These are phyloP conservation scores for Aricia artaxerxes DNA, from an alignment of 2,888 invertebrate genomes.

Conservation along the genomic window DNA sequence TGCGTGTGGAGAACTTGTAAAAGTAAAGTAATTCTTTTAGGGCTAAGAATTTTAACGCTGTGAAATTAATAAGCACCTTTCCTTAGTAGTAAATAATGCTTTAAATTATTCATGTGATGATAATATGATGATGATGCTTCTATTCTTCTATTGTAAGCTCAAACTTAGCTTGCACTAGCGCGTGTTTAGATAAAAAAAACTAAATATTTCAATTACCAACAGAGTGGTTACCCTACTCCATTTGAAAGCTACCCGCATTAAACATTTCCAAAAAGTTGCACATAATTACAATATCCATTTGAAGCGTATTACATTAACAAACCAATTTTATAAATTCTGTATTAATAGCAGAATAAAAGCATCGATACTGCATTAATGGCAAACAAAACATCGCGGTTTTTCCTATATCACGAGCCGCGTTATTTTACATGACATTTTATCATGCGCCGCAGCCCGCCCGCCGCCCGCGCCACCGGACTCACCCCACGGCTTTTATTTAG, in stretches of 20 bases:
- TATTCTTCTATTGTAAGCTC: too few relatives aligned
- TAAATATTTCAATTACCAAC: not conserved
- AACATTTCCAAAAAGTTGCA: not conserved
- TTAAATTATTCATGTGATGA: too few relatives aligned
- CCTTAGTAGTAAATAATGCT: too few relatives aligned
- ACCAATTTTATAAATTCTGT: constrained; percentile 15
- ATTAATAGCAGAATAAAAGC: constrained; percentile 34
- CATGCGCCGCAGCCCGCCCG: constrained; percentile 54
- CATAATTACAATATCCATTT: constrained; percentile 9
- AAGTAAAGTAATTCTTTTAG: too few relatives aligned
- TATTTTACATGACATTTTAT: constrained; percentile 62
- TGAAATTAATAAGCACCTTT: too few relatives aligned
- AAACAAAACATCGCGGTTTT: constrained; percentile 48
- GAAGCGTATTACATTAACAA: not conserved
- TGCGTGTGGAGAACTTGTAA: too few relatives aligned
- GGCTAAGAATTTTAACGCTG: too few relatives aligned
- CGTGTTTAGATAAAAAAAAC: too few relatives aligned
- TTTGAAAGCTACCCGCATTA: not conserved
- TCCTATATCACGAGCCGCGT: constrained; percentile 50
- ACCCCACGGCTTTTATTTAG: constrained; percentile 72
- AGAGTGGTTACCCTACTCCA: not conserved
- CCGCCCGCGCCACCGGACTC: constrained; percentile 38
- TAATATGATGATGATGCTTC: too few relatives aligned
- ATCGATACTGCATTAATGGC: constrained; percentile 36
- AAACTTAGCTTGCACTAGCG: too few relatives aligned